Evolutionary conservation across 2,888 invertebrate genomes (phyloP), one percentile per base, ranked within the genome.

Genomic region (Tinea pellionella): DNA sequence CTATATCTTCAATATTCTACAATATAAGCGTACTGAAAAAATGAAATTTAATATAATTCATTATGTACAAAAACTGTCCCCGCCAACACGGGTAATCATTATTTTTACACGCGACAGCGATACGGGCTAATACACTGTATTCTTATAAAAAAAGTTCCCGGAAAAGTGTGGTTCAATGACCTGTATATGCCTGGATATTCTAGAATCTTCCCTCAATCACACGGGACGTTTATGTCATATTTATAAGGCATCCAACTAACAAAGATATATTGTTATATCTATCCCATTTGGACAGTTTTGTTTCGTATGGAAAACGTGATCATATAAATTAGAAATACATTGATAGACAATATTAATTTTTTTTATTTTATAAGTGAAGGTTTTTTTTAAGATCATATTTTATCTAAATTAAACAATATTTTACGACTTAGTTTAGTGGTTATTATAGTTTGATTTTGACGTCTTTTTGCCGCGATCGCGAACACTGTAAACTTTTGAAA

Each of bases 211-310:
- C 37, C 24, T 53, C 60, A 53, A 41, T 60, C 41, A 37, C 13
- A 15, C 47, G 13, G 11, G n/a, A 30, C 47, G 19, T 47, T 47
- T n/a, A 59, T 60, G 60, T 60, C 59, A 59, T 59, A 55, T 60
- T 55, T 32, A 57, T 57, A 32, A 32, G 32, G 57, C 57, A 15
- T 11, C 57, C 57, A 47, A 47, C 47, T 16, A 47, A 47, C 47
- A n/a, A 47, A 47, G 2, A 16, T 47, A 47, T n/a, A 13, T 12
- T 47, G 7, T 47, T 16, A n/a, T n/a, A 47, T 47, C 2, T 47
- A 4, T 41, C 6, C 37, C n/a, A 9, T 6, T 37, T 37, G 9
- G 9, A 47, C 16, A 15, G 6, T 47, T 15, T 47, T 4, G 13
- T 47, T 16, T 47, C 47, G 15, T 47, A 47, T 15, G 15, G 1